Evolutionary conservation across 2,888 invertebrate genomes (phyloP).

Genomic region (Synanthedon tipuliformis): DNA sequence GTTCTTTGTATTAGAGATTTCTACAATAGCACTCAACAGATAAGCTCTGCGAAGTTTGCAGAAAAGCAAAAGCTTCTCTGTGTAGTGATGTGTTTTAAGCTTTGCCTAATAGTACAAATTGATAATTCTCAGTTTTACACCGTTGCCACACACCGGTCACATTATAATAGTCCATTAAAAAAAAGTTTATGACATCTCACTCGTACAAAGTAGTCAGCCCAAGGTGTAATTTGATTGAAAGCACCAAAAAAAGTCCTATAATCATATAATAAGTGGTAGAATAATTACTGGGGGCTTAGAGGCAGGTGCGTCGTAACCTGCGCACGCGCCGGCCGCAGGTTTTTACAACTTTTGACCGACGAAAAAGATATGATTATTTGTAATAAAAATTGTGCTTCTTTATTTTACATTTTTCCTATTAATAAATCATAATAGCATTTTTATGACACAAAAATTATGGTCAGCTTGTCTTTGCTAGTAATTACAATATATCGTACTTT

Average conservation of each 20-base stretch:
- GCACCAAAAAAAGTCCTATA: conserved; percentile 68
- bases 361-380: conserved; percentile 1
- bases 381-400: not conserved
- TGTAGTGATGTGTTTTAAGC: not conserved
- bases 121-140: conserved; percentile 42
- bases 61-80: not conserved
- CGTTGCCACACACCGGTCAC: conserved; percentile 35
- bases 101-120: conserved; percentile 1
- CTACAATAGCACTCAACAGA: conserved; percentile 21
- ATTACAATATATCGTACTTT: too few species aligned
- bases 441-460: too few species aligned
- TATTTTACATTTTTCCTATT: not conserved
- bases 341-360: conserved; percentile 19
- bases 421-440: too few species aligned
- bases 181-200: conserved; percentile 67
- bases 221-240: conserved; percentile 72
- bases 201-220: conserved; percentile 53
- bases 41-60: conserved; percentile 11
- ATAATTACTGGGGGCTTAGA: conserved; percentile 63
- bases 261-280: conserved; percentile 68
- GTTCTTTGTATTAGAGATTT: conserved; percentile 8
- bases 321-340: conserved; percentile 38
- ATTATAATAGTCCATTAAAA: conserved; percentile 32
- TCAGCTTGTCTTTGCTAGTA: too few species aligned
- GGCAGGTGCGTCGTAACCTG: conserved; percentile 44